Percentiles rank a stretch among this genome's conserved stretches.
These are phyloP conservation scores for Pterocles gutturalis DNA, from an alignment of 2,113 vertebrate genomes.

Conservation along the genomic window DNA sequence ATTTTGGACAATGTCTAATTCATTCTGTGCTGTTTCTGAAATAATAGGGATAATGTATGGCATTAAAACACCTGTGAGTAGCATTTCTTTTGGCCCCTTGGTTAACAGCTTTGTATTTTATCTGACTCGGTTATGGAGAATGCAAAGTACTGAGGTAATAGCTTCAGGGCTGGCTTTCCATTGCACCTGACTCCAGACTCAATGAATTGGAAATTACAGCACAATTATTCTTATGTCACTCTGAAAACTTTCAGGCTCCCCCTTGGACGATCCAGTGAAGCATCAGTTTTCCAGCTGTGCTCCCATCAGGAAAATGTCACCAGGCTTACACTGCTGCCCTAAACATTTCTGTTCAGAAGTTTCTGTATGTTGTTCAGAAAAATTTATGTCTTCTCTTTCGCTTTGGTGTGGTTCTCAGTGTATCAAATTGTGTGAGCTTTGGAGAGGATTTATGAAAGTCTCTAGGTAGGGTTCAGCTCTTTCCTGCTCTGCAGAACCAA, in stretches of 20 bases:
- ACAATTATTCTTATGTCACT: not conserved
- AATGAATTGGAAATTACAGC: not conserved
- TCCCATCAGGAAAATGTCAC: not conserved
- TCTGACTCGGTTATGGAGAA: not conserved
- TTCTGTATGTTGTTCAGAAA: not conserved
- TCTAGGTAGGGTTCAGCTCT: not conserved
- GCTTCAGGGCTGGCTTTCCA: not conserved
- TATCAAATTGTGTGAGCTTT: not conserved
- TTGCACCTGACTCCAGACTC: not conserved
- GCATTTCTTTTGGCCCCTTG: not conserved
- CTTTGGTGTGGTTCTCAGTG: not conserved
- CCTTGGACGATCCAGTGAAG: not conserved
- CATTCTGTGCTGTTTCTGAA: not conserved
- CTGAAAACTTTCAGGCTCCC: not conserved
- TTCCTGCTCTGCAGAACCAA: not conserved
- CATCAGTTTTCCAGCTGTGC: not conserved
- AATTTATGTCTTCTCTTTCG: not conserved
- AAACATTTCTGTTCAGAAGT: not conserved
- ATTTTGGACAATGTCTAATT: not conserved
- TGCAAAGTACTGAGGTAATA: not conserved
- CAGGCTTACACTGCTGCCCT: not conserved
- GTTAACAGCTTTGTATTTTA: not conserved
- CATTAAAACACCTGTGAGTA: not conserved
- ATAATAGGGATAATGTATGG: not conserved
- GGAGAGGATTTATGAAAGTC: not conserved